Conservation (phyloP, 2,113 vertebrate genomes). For the Sarotherodon lohbergeri region DNA sequence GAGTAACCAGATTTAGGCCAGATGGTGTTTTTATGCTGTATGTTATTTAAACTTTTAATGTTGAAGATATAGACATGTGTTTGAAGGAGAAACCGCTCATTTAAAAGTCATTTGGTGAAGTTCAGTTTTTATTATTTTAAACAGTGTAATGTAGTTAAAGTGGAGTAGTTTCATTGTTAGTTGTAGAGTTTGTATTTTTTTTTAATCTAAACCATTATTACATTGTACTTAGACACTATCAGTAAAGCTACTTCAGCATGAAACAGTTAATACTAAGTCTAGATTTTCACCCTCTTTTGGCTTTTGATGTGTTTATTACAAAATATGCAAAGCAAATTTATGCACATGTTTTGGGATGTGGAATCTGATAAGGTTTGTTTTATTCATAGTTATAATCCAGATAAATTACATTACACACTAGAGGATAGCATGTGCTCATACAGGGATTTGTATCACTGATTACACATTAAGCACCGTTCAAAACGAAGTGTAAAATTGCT, state of each 20-base stretch:
- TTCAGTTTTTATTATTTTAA: not conserved
- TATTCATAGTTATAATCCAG: not conserved
- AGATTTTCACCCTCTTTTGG: not conserved
- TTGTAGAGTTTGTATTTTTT: not conserved
- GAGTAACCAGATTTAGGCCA: constrained; percentile 44
- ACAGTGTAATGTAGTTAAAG: not conserved
- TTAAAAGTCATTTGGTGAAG: not conserved
- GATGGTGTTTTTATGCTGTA: constrained; percentile 52
- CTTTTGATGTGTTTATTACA: not conserved
- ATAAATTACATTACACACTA: not conserved
- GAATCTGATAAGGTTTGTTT: not conserved
- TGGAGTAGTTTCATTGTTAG: not conserved
- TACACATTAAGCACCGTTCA: not conserved
- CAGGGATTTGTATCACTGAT: not conserved
- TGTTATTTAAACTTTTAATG: not conserved
- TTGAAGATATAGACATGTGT: not conserved
- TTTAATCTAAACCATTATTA: not conserved
- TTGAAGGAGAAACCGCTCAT: constrained; percentile 2
- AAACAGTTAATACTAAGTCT: not conserved
- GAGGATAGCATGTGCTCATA: not conserved
- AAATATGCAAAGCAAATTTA: not conserved
- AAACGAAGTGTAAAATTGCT: not conserved
- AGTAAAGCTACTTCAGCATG: not conserved
- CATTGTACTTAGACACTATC: not conserved
- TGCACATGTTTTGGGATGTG: not conserved